phyloP scores from a whole-genome alignment of 2,797 vertebrate genomes.

The Balearica regulorum region DNA sequence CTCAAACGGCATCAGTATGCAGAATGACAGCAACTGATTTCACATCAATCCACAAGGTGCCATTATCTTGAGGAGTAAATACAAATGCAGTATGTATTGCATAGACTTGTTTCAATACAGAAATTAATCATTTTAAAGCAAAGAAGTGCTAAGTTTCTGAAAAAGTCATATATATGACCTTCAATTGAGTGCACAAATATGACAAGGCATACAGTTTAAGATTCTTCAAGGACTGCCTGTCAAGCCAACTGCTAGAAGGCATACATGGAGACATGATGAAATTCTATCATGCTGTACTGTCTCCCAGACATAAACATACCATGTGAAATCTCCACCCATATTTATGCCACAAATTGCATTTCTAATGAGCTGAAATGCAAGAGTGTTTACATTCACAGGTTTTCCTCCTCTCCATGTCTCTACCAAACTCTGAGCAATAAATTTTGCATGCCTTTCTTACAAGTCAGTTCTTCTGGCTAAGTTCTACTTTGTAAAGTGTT shows the following conservation, averaged over 20 bases:
- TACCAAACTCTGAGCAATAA: neutral
- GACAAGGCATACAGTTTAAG: neutral
- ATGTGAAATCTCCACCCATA: neutral
- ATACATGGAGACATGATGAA: neutral
- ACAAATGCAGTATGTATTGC: neutral
- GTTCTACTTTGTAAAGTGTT: neutral
- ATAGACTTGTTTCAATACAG: neutral
- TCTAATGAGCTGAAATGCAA: neutral
- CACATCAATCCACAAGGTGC: neutral
- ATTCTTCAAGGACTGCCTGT: neutral
- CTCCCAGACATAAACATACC: neutral
- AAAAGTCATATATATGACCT: neutral
- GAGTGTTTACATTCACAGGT: neutral
- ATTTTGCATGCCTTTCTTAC: neutral
- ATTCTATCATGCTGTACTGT: neutral
- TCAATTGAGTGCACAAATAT: neutral
- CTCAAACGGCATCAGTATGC: neutral
- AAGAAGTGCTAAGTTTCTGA: neutral
- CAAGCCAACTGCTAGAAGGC: neutral
- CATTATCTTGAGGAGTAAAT: neutral
- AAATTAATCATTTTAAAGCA: neutral
- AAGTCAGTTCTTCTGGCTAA: neutral
- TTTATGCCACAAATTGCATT: neutral
- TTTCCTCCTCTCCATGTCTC: neutral
- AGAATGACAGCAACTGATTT: neutral